Evolutionary conservation across 2,888 invertebrate species (phyloP), one percentile per base, ranked within the genome.

Genomic region (Malthinus flaveolus): DNA sequence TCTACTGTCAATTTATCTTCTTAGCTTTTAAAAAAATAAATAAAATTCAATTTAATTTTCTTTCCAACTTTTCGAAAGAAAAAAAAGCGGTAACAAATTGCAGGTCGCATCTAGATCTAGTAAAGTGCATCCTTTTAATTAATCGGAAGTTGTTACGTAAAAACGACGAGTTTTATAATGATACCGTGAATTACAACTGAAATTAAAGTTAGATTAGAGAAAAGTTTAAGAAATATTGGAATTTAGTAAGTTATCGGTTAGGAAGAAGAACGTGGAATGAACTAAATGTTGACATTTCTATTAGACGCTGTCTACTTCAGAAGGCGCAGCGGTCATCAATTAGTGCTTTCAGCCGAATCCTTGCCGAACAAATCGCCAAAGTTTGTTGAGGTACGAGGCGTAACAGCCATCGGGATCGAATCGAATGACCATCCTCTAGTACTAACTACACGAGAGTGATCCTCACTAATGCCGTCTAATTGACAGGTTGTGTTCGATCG

Each of bases 401-500:
- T 59, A 59, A 56, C 56, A 51, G 58, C 56, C 52, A 62, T 56
- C 54, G 51, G 57, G 62, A 66, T 61, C 47, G 64, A 66, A 60
- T 62, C 64, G 39, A 64, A 66, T 63, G 59, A 57, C 60, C 54
- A 49, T 54, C 35, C 53, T 56, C 23, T 23, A 49, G 56, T 60
- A 63, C 61, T 55, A 63, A 64, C 58, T 60, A 63, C 62, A 64
- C 52, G 66, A 66, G 68, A 67, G 66, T 61, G 66, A 67, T 68
- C 68, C 66, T 62, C 61, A 73, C 75, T 78, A 78, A 78, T 78
- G 72, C 78, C 71, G 74, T 76, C 77, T 78, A 78, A 78, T 78
- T 78, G 78, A 78, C 78, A 78, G 78, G 76, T 77, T 75, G 76
- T 77, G 78, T 78, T 75, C 77, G 75, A 76, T 76, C 74, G 75